phyloP scores from a whole-genome alignment of 2,888 invertebrate genomes.

The Apocheima hispidaria region DNA sequence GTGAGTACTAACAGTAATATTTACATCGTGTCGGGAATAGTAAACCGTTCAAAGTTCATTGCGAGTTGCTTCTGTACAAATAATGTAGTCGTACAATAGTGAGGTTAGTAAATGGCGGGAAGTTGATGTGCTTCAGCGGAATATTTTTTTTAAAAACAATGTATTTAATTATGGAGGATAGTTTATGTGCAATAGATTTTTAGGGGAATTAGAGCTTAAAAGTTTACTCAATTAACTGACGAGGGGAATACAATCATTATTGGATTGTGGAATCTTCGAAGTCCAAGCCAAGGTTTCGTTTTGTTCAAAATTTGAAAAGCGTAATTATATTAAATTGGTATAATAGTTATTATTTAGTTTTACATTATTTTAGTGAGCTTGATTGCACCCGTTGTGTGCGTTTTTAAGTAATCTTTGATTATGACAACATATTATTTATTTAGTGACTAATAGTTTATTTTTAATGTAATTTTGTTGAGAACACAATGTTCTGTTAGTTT shows the following conservation, averaged over 20 bases:
- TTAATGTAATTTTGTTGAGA: constrained; percentile 30
- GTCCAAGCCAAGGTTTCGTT: constrained; percentile 15
- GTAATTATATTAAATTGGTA: constrained; percentile 17
- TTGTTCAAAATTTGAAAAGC: constrained; percentile 20
- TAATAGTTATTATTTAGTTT: constrained; percentile 12
- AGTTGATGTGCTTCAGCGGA: constrained; percentile 6
- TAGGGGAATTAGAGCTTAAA: constrained; percentile 33
- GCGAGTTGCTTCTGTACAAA: neutral
- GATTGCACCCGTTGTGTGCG: constrained; percentile 25
- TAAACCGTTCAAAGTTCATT: neutral
- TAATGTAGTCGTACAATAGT: neutral
- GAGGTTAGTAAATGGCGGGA: constrained; percentile 4
- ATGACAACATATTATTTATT: constrained; percentile 42
- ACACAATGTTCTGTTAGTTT: constrained; percentile 39
- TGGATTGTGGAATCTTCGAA: constrained; percentile 23
- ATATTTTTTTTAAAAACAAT: neutral
- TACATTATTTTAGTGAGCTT: constrained; percentile 24
- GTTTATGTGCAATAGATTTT: constrained; percentile 20
- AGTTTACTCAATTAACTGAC: constrained; percentile 20
- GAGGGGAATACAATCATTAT: constrained; percentile 18
- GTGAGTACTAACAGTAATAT: no score
- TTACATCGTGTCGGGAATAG: neutral
- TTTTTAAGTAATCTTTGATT: constrained; percentile 22
- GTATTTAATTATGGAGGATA: neutral
- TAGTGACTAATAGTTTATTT: constrained; percentile 34